Conservation (phyloP, 2,113 vertebrate species). For the Cynocephalus volans region DNA sequence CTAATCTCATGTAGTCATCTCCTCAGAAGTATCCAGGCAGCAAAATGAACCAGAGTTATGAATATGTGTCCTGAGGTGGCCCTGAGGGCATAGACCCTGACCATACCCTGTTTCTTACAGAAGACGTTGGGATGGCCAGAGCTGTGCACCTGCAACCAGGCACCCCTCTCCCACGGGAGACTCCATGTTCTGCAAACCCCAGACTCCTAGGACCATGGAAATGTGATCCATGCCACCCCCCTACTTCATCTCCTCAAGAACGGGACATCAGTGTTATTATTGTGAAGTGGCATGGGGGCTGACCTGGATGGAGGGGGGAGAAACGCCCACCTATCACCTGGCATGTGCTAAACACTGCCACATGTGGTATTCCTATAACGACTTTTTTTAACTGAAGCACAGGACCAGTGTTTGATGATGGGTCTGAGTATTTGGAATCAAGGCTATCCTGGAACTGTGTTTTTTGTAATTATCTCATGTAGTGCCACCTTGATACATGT, state of each 20-base stretch:
- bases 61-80: conserved; percentile 35
- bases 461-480: neutral
- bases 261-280: neutral
- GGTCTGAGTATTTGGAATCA: neutral
- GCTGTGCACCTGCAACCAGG: neutral
- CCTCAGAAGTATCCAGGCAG: conserved; percentile 50
- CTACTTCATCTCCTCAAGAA: neutral
- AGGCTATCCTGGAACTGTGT: neutral
- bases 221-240: neutral
- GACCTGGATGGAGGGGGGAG: neutral
- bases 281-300: neutral
- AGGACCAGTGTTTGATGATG: neutral
- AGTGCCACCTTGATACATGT: neutral
- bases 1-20: conserved; percentile 64
- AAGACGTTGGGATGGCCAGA: neutral
- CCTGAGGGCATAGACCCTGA: neutral
- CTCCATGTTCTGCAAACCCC: neutral
- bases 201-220: neutral
- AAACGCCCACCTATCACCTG: neutral
- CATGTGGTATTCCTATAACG: neutral
- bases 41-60: conserved; percentile 44
- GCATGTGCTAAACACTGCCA: neutral
- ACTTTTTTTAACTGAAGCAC: neutral
- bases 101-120: neutral
- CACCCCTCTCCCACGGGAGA: too few relatives aligned